These are phyloP conservation scores for Rousettus madagascariensis DNA, from an alignment of 2,797 vertebrate species.

Conservation along the genomic window DNA sequence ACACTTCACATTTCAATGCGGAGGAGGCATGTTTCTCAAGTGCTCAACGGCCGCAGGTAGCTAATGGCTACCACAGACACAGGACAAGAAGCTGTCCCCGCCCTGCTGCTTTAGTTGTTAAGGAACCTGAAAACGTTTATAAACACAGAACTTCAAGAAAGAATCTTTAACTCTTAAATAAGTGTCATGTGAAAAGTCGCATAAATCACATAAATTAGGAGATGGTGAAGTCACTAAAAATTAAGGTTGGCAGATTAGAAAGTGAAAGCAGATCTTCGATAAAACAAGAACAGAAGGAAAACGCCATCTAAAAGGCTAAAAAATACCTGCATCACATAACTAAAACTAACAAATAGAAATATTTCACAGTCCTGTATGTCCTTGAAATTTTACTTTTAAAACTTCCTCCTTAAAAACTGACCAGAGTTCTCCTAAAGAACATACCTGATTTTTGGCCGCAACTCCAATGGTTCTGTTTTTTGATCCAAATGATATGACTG, in stretches of 20 bases:
- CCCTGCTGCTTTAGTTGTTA: background rate
- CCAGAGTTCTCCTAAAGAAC: constrained; percentile 42
- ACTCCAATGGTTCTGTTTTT: constrained; percentile 90
- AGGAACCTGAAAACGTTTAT: background rate
- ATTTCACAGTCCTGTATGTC: background rate
- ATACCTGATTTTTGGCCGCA: constrained; percentile 90
- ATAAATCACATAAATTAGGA: background rate
- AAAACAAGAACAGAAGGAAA: background rate
- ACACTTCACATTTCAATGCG: background rate
- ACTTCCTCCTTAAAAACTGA: background rate
- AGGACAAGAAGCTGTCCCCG: background rate
- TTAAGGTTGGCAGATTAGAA: background rate
- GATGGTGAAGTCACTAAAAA: background rate
- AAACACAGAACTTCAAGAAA: constrained; percentile 5
- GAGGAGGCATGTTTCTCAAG: background rate
- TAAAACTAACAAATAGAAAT: background rate
- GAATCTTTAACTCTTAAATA: background rate
- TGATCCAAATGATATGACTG: constrained; percentile 89
- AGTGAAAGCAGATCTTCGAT: background rate
- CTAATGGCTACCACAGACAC: background rate
- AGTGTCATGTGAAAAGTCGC: background rate
- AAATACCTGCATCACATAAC: background rate
- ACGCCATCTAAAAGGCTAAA: background rate
- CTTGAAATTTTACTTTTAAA: constrained; percentile 7
- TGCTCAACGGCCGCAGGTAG: background rate